A percentile compares a stretch with the other conserved stretches of the same genome.
These are phyloP conservation scores for Marcusenius ussheri DNA, from an alignment of 2,113 vertebrate genomes.

Conservation along the genomic window DNA sequence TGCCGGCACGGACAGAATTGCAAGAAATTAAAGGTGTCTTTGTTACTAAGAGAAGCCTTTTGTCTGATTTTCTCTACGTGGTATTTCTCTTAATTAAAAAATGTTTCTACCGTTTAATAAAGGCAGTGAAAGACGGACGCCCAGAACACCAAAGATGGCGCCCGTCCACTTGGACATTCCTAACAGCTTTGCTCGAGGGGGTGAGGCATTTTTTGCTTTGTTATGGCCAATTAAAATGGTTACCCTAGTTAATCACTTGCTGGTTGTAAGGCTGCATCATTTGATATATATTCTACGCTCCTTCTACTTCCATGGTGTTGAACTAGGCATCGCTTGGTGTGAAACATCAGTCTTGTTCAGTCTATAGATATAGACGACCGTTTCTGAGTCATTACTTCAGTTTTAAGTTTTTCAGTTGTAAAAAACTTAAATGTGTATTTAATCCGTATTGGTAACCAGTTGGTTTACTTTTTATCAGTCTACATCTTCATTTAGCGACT, in stretches of 20 bases:
- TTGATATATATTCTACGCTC: neutral
- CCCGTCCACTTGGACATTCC: slow-evolving; percentile 90
- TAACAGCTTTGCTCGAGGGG: slow-evolving; percentile 93
- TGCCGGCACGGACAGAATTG: slow-evolving; percentile 28
- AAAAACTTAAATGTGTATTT: neutral
- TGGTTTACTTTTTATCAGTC: neutral
- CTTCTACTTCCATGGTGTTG: neutral
- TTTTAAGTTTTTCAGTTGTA: neutral
- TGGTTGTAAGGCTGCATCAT: neutral
- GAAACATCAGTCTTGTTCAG: neutral
- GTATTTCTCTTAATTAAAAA: slow-evolving; percentile 45
- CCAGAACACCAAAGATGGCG: slow-evolving; percentile 88
- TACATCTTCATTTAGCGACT: neutral
- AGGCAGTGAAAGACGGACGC: slow-evolving; percentile 84
- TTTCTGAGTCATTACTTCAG: neutral
- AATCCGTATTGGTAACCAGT: neutral
- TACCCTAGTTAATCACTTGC: neutral
- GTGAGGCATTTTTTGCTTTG: slow-evolving; percentile 62
- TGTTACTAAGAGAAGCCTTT: neutral
- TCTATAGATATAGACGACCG: neutral
- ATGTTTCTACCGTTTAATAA: slow-evolving; percentile 52
- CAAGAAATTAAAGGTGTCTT: slow-evolving; percentile 34
- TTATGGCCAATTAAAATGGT: neutral
- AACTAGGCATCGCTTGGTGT: neutral
- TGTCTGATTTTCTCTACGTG: slow-evolving; percentile 44